Percentiles rank a stretch among this genome's conserved stretches.
Evolutionary conservation across 1,140 invertebrate genomes (phyloP).

Genomic region (Laupala kohalensis): DNA sequence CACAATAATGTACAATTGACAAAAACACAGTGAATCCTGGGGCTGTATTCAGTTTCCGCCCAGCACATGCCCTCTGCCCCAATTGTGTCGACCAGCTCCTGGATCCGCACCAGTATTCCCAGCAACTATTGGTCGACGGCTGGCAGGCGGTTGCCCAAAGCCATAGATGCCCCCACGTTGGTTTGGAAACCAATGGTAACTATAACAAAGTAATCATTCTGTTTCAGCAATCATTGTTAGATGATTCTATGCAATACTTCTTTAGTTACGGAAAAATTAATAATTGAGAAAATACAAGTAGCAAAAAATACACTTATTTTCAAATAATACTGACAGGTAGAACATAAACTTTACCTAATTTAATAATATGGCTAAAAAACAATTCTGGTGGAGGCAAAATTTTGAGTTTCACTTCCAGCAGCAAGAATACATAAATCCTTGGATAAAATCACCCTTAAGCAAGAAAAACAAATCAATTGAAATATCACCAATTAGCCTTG

Average conservation of each 20-base stretch:
- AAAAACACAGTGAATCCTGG: no score
- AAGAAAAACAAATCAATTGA: no score
- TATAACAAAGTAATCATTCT: not conserved
- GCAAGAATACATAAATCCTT: no score
- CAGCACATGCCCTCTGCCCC: conserved; percentile 13
- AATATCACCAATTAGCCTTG: no score
- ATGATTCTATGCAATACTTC: no score
- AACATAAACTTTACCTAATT: not conserved
- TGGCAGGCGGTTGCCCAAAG: conserved; percentile 12
- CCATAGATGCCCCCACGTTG: conserved; percentile 12
- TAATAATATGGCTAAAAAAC: not conserved
- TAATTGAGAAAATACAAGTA: not conserved
- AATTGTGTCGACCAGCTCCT: conserved; percentile 11
- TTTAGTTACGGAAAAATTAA: no score
- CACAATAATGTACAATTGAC: no score
- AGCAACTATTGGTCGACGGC: conserved; percentile 1
- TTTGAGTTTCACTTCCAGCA: no score
- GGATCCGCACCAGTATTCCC: conserved; percentile 1
- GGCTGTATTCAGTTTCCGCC: conserved; percentile 2
- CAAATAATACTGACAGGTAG: not conserved
- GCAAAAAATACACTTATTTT: not conserved
- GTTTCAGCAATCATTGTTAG: no score
- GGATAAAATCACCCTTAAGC: no score
- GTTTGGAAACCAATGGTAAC: conserved; percentile 14
- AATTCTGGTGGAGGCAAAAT: no score